These are phyloP conservation scores for Trissolcus brochymenae DNA, from an alignment of 2,888 invertebrate species.

Conservation along the genomic window DNA sequence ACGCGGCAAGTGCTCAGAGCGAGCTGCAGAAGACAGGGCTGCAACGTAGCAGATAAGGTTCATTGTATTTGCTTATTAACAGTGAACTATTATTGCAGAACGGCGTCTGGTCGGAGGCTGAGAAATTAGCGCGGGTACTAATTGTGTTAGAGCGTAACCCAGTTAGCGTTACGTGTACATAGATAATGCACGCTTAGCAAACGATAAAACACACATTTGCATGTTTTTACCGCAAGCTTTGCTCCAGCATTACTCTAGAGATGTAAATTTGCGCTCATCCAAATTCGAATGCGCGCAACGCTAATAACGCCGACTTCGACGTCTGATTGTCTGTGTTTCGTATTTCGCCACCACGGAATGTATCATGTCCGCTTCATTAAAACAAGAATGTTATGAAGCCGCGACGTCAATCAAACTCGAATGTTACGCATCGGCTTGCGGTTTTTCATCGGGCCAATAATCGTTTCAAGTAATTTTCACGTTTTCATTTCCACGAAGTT, in stretches of 20 bases:
- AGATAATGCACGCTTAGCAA: conserved; percentile 50
- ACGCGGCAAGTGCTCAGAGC: conserved; percentile 35
- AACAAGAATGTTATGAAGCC: conserved; percentile 31
- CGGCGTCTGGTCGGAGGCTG: conserved; percentile 68
- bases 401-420: conserved; percentile 21
- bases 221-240: conserved; percentile 32
- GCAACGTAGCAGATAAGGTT: conserved; percentile 65
- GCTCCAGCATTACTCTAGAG: conserved; percentile 8
- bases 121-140: conserved; percentile 74
- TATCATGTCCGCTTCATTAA: too few species aligned
- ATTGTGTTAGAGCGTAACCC: conserved; percentile 72
- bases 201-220: conserved; percentile 43
- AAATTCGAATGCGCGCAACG: conserved; percentile 24
- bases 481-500: too few species aligned
- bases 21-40: conserved; percentile 2
- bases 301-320: conserved; percentile 37
- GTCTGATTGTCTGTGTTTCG: conserved; percentile 33
- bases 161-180: conserved; percentile 61
- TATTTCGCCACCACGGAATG: too few species aligned
- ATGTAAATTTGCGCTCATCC: conserved; percentile 38
- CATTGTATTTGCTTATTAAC: conserved; percentile 73
- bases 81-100: conserved; percentile 70
- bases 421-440: not conserved
- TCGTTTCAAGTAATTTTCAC: not conserved
- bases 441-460: not conserved